A percentile compares a stretch with the other conserved stretches of the same genome.
Conservation (phyloP, 2,113 vertebrate genomes). For the Pomatostomus ruficeps region DNA sequence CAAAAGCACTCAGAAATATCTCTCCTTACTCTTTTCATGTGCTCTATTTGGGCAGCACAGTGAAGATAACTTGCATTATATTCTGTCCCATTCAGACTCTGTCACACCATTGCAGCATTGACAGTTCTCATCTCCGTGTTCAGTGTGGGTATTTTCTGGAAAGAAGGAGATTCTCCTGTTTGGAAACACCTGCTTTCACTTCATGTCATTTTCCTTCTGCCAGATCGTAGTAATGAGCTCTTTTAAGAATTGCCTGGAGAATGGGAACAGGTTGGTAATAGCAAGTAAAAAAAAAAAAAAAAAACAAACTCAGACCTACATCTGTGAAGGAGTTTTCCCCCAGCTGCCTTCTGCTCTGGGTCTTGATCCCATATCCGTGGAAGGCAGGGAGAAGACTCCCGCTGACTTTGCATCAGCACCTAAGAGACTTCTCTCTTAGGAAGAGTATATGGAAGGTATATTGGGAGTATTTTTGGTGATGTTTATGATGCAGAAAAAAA, state of each 20-base stretch:
- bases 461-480: not conserved
- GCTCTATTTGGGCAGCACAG: not conserved
- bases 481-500: not conserved
- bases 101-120: not conserved
- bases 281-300: not conserved
- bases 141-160: not conserved
- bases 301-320: not conserved
- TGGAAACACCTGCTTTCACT: slow-evolving; percentile 8
- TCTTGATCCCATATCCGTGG: not conserved
- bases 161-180: not conserved
- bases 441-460: not conserved
- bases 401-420: not conserved
- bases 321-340: not conserved
- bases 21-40: not conserved
- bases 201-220: not conserved
- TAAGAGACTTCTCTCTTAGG: not conserved
- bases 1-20: not conserved
- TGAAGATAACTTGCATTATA: not conserved
- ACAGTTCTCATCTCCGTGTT: not conserved
- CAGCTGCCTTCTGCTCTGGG: not conserved
- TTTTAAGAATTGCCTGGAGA: not conserved
- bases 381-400: not conserved
- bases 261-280: slow-evolving; percentile 6
- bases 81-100: not conserved
- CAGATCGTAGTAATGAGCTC: not conserved